Conservation (phyloP, 2,888 invertebrate genomes). For the Monochamus alternatus region DNA sequence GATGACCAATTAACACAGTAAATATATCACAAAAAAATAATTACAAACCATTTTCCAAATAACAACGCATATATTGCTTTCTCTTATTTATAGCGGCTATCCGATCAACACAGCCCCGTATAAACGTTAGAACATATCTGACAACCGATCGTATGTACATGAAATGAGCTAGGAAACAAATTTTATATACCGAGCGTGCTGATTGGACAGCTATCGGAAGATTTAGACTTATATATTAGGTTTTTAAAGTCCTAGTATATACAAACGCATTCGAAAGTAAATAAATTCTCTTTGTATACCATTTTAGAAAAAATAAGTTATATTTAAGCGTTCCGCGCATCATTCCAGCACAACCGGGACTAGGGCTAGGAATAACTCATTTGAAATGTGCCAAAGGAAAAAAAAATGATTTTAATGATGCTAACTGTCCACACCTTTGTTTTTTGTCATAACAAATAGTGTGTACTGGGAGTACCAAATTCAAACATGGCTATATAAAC, state of each 20-base stretch:
- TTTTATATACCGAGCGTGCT: neutral
- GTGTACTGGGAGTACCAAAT: too few relatives aligned
- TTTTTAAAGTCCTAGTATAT: constrained; percentile 28
- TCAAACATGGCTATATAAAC: too few relatives aligned
- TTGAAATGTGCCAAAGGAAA: too few relatives aligned
- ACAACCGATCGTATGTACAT: constrained; percentile 13
- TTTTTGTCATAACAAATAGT: too few relatives aligned
- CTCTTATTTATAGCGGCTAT: constrained; percentile 19
- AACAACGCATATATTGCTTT: constrained; percentile 33
- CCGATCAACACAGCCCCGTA: constrained; percentile 17
- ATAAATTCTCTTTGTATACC: constrained; percentile 51
- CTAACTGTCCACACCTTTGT: too few relatives aligned
- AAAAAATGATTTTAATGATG: too few relatives aligned
- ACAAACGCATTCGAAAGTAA: constrained; percentile 41
- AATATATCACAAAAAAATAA: constrained; percentile 28
- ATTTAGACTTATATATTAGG: constrained; percentile 36
- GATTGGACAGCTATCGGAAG: constrained; percentile 24
- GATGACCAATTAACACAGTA: neutral
- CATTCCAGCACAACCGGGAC: constrained; percentile 13
- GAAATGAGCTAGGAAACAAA: constrained; percentile 10
- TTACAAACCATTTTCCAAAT: constrained; percentile 17
- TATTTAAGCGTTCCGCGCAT: constrained; percentile 30
- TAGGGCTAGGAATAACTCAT: neutral
- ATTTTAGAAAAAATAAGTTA: constrained; percentile 57
- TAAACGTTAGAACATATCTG: neutral